These are phyloP conservation scores for Dryobotodes eremita DNA, from an alignment of 2,888 invertebrate genomes.

Conservation along the genomic window DNA sequence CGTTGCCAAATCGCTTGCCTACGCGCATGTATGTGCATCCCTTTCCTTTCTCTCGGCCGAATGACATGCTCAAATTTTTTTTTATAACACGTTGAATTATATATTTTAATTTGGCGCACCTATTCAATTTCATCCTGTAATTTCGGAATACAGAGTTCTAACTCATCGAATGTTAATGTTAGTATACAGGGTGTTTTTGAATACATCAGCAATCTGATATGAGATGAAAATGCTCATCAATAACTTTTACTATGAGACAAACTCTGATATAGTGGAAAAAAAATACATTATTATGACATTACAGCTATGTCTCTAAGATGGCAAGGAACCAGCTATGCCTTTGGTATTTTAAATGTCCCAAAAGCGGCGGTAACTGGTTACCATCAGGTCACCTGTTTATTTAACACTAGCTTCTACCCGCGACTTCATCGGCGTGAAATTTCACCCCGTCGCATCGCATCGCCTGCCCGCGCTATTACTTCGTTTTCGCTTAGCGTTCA, in stretches of 20 bases:
- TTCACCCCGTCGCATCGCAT: too few species aligned
- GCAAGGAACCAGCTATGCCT: background rate
- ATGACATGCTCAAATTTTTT: too few species aligned
- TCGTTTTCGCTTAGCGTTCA: too few species aligned
- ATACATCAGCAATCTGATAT: background rate
- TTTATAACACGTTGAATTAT: too few species aligned
- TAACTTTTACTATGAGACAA: background rate
- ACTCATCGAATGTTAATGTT: background rate
- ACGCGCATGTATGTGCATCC: too few species aligned
- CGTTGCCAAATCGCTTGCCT: too few species aligned
- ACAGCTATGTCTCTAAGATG: background rate
- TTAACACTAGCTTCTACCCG: background rate
- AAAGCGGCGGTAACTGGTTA: background rate
- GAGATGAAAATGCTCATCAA: background rate
- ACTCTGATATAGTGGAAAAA: background rate
- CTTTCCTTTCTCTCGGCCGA: too few species aligned
- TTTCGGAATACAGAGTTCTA: background rate
- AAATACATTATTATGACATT: background rate
- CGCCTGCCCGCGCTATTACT: too few species aligned
- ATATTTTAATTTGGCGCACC: too few species aligned
- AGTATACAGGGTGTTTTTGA: background rate
- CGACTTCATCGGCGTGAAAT: too few species aligned
- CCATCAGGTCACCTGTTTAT: background rate
- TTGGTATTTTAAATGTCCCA: background rate
- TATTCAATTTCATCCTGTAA: too few species aligned